Conservation (phyloP, 2,888 invertebrate species). For the Smittia aterrima region DNA sequence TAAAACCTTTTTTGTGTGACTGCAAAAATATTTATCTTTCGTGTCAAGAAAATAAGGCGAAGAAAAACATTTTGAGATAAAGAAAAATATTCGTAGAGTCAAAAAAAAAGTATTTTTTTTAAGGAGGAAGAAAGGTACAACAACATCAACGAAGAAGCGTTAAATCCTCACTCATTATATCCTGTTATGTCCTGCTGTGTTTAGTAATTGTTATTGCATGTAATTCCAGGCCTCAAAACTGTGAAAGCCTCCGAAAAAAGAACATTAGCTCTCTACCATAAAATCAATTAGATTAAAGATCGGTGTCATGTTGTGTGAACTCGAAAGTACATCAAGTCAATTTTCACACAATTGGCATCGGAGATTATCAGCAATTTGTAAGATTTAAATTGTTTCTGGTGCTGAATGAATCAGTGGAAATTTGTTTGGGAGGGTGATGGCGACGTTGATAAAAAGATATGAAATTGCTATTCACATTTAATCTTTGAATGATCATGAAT, state of each 20-base stretch:
- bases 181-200: slow-evolving; percentile 35
- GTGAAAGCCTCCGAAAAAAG: background rate
- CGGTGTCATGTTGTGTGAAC: slow-evolving; percentile 23
- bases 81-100: slow-evolving; percentile 26
- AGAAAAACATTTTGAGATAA: too few relatives aligned
- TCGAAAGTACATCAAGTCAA: background rate
- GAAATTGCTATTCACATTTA: too few relatives aligned
- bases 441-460: too few relatives aligned
- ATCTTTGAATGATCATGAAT: too few relatives aligned
- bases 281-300: slow-evolving; percentile 36
- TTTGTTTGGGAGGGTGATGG: too few relatives aligned
- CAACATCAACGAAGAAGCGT: background rate
- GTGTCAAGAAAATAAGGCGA: slow-evolving; percentile 27
- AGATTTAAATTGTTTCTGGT: background rate
- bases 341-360: background rate
- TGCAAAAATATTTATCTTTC: slow-evolving; percentile 41
- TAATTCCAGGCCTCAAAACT: slow-evolving; percentile 34
- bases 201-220: slow-evolving; percentile 39
- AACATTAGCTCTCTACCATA: slow-evolving; percentile 30
- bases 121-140: slow-evolving; percentile 5
- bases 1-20: slow-evolving; percentile 38
- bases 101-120: too few relatives aligned
- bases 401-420: too few relatives aligned
- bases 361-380: slow-evolving; percentile 24
- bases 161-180: slow-evolving; percentile 26